Conservation (phyloP, 2,888 invertebrate genomes). For the Zygaena filipendulae region DNA sequence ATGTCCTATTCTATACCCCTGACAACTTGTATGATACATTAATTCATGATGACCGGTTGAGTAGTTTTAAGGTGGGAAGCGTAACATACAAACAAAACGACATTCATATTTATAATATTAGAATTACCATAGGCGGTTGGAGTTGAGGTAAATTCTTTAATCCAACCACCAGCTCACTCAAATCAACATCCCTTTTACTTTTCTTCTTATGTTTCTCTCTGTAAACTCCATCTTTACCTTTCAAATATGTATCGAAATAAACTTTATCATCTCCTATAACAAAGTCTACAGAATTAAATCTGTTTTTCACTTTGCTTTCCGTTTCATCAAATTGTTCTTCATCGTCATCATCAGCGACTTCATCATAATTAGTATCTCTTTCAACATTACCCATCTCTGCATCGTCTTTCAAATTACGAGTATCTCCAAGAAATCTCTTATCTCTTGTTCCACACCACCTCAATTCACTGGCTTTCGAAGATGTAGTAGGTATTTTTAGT, state of each 20-base stretch:
- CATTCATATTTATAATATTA: no score
- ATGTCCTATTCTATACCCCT: no score
- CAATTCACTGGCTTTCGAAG: constrained; percentile 4
- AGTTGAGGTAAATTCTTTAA: constrained; percentile 21
- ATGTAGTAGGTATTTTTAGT: constrained; percentile 1
- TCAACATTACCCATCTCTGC: not conserved
- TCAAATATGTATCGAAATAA: constrained; percentile 23
- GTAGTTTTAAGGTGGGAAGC: no score
- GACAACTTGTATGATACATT: no score
- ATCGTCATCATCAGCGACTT: constrained; percentile 2
- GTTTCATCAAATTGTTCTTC: not conserved
- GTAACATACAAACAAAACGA: no score
- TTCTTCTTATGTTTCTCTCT: constrained; percentile 19
- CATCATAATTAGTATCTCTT: constrained; percentile 3
- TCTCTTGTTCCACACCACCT: constrained; percentile 31
- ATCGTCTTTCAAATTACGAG: constrained; percentile 6
- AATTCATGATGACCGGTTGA: no score
- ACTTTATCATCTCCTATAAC: constrained; percentile 6
- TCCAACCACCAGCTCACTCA: constrained; percentile 16
- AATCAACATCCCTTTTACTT: constrained; percentile 20
- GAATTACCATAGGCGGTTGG: no score
- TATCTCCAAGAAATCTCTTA: constrained; percentile 21
- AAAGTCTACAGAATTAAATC: constrained; percentile 1
- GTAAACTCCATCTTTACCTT: constrained; percentile 29
- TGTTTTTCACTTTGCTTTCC: no score